phyloP scores from a whole-genome alignment of 2,797 vertebrate species.

The Takifugu rubripes region DNA sequence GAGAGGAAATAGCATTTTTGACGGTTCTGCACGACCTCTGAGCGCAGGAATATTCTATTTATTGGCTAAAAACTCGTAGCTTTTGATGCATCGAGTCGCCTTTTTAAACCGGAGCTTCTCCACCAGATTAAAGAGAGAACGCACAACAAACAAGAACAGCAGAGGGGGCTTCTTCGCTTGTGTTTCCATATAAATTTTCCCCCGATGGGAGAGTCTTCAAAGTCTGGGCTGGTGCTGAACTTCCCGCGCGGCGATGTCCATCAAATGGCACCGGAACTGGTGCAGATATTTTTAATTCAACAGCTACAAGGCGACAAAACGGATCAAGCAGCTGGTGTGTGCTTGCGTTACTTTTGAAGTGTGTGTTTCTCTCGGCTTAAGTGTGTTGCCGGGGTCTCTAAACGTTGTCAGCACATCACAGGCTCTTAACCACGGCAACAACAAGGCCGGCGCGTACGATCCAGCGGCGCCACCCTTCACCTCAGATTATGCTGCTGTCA shows the following conservation, averaged over 20 bases:
- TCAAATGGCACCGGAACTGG: conserved; percentile 30
- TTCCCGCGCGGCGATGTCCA: conserved; percentile 23
- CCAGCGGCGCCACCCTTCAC: conserved; percentile 57
- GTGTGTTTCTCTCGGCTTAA: conserved; percentile 17
- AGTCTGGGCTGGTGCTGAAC: conserved; percentile 27
- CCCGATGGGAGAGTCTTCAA: conserved; percentile 11
- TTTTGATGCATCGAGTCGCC: no score
- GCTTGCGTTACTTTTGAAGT: conserved; percentile 29
- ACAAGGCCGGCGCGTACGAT: conserved; percentile 42
- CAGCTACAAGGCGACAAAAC: conserved; percentile 29
- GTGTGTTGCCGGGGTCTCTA: conserved; percentile 24
- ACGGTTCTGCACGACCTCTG: neutral
- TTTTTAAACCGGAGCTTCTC: no score
- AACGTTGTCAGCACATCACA: conserved; percentile 58
- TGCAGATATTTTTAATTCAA: conserved; percentile 54
- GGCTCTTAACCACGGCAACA: conserved; percentile 36
- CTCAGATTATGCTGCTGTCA: conserved; percentile 69
- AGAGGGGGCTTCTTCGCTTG: neutral
- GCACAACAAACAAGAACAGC: neutral
- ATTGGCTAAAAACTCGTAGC: no score
- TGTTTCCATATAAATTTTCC: conserved; percentile 5
- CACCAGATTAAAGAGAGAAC: neutral
- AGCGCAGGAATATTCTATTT: neutral
- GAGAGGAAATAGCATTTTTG: conserved; percentile 48
- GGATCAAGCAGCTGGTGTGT: conserved; percentile 30